A percentile compares a stretch with the other conserved stretches of the same genome.
Conservation (phyloP, 37 sponge, comb jelly and placozoan species). For the Chondrosia reniformis region DNA sequence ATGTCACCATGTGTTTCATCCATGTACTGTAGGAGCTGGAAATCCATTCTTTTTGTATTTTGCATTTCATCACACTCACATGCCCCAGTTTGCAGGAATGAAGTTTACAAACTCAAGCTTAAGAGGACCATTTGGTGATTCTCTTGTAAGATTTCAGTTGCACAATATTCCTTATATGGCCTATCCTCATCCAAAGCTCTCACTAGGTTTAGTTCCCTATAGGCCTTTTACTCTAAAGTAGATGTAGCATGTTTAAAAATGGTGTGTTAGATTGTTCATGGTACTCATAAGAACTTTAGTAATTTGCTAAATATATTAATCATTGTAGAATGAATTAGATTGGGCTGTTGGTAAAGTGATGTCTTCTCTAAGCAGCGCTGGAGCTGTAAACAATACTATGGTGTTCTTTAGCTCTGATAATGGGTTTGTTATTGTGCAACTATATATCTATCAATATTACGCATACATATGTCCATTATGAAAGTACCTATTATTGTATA, state of each 20-base stretch:
- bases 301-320: not conserved
- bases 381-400: conserved; percentile 60
- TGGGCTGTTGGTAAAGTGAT: conserved; percentile 62
- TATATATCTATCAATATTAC: no score
- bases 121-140: conserved; percentile 66
- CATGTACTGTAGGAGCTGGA: conserved; percentile 23
- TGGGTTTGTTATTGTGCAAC: conserved; percentile 51
- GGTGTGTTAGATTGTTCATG: not conserved
- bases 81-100: conserved; percentile 72
- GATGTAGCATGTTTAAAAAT: not conserved
- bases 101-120: conserved; percentile 60
- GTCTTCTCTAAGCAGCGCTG: conserved; percentile 27
- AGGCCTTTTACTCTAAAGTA: not conserved
- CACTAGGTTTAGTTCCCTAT: no score
- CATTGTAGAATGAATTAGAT: conserved; percentile 50
- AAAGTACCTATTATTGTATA: no score
- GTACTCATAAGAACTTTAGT: not conserved
- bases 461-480: no score
- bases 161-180: not conserved
- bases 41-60: conserved; percentile 76
- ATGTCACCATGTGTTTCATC: no score
- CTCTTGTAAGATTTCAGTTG: conserved; percentile 25
- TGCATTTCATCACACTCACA: conserved; percentile 79
- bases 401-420: conserved; percentile 83
- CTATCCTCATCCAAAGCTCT: not conserved